Conservation (phyloP, 2,797 vertebrate genomes). For the Intellagama lesueurii region DNA sequence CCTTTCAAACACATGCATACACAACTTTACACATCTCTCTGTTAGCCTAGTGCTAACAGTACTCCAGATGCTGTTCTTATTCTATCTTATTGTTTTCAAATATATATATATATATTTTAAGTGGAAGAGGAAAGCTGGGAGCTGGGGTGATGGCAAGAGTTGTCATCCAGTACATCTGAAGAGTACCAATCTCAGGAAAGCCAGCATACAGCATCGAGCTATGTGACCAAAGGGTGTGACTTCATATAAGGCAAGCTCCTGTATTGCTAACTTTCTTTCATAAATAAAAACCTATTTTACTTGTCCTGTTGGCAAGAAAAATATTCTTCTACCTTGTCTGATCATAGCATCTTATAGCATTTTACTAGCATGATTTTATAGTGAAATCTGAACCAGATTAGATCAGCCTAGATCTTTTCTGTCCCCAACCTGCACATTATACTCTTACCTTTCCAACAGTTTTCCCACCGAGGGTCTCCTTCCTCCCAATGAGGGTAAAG, state of each 20-base stretch:
- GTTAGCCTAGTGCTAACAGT: background rate
- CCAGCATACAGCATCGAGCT: background rate
- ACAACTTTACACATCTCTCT: background rate
- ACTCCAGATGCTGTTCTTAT: background rate
- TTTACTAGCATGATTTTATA: background rate
- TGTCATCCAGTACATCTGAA: background rate
- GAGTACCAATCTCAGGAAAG: background rate
- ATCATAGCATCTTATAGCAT: background rate
- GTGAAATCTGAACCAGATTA: background rate
- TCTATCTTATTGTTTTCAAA: background rate
- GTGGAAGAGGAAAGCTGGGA: background rate
- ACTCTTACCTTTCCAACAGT: slow-evolving; percentile 79
- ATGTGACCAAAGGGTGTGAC: background rate
- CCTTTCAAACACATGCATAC: background rate
- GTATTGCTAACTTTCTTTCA: background rate
- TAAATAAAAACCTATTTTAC: background rate
- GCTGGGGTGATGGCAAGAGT: background rate
- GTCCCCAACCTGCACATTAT: background rate
- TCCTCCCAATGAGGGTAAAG: slow-evolving; percentile 87
- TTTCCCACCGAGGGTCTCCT: slow-evolving; percentile 76
- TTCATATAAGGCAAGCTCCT: background rate
- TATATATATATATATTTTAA: background rate
- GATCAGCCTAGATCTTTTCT: background rate
- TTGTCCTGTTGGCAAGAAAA: background rate
- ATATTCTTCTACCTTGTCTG: background rate